These are phyloP conservation scores for Mesitornis unicolor DNA, from an alignment of 2,113 vertebrate genomes.

Conservation along the genomic window DNA sequence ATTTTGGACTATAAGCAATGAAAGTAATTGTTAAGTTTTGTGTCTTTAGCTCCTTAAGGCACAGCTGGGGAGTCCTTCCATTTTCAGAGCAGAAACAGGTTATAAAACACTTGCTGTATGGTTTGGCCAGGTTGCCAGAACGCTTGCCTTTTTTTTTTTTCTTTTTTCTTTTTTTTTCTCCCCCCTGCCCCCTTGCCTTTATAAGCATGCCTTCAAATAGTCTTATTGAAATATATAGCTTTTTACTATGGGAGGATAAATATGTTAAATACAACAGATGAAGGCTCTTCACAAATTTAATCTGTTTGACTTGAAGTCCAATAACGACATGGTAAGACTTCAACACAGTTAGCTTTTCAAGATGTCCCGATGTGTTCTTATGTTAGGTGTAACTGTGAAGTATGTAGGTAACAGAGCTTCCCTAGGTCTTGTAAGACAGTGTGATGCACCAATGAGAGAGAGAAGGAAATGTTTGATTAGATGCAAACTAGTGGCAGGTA, in stretches of 20 bases:
- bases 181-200: rapidly evolving
- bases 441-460: neutral
- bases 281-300: no score
- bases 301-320: neutral
- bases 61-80: neutral
- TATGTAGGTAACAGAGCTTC: neutral
- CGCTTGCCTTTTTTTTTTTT: neutral
- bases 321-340: rapidly evolving
- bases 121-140: neutral
- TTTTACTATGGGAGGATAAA: neutral
- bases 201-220: neutral
- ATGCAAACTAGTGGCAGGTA: neutral
- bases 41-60: neutral
- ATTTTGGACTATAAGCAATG: neutral
- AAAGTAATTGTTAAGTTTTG: neutral
- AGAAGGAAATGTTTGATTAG: neutral
- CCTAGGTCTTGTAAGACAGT: neutral
- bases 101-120: neutral
- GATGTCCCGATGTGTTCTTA: neutral
- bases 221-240: neutral
- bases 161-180: neutral
- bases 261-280: neutral
- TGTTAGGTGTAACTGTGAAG: neutral
- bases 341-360: neutral
- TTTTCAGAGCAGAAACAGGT: neutral